Evolutionary conservation across 2,888 invertebrate genomes (phyloP).

Genomic region (Polymixis flavicincta): DNA sequence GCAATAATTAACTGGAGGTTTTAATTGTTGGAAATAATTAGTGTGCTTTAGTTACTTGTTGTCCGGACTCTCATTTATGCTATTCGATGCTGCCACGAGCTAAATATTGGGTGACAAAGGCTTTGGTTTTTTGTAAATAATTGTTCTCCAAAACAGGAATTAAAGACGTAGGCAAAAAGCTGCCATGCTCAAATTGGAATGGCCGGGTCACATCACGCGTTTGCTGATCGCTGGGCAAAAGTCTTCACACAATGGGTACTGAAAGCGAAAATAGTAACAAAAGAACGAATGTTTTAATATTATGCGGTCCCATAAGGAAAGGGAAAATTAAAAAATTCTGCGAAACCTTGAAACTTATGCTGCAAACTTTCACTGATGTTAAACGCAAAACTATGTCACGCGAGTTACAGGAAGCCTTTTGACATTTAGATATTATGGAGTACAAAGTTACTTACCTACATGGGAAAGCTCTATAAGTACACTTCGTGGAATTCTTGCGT

Average conservation of each 20-base stretch:
- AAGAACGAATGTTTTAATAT: neutral
- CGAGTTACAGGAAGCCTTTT: neutral
- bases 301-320: neutral
- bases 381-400: constrained; percentile 22
- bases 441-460: constrained; percentile 7
- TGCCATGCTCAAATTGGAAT: too few relatives aligned
- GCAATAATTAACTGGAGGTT: constrained; percentile 29
- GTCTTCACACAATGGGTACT: too few relatives aligned
- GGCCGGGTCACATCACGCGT: too few relatives aligned
- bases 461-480: constrained; percentile 12
- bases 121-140: neutral
- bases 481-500: neutral
- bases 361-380: constrained; percentile 27
- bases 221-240: too few relatives aligned
- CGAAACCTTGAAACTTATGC: neutral
- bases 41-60: neutral
- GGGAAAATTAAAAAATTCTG: neutral
- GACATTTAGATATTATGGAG: neutral
- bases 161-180: too few relatives aligned
- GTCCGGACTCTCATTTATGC: neutral
- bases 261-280: too few relatives aligned
- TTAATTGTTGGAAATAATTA: constrained; percentile 21
- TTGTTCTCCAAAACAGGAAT: too few relatives aligned
- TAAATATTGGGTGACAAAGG: neutral
- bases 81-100: neutral